Conservation (phyloP, 1,140 invertebrate genomes). For the Conopomorpha cramerella region DNA sequence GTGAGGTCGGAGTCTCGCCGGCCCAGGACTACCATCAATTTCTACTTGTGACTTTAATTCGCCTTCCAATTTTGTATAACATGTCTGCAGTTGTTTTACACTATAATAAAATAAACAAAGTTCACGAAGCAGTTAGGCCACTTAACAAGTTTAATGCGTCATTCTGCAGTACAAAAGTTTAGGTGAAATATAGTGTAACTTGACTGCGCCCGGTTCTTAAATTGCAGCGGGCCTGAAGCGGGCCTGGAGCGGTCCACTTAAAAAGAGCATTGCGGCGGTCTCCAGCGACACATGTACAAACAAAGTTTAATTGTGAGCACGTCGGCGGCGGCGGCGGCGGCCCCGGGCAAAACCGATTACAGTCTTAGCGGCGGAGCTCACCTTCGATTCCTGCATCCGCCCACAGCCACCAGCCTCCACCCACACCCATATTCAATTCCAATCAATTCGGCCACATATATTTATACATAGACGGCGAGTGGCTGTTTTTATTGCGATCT, state of each 20-base stretch:
- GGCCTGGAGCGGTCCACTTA: conserved; percentile 53
- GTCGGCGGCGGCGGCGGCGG: conserved; percentile 20
- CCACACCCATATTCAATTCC: conserved; percentile 48
- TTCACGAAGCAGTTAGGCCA: no score
- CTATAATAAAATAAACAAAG: no score
- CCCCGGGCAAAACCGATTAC: conserved; percentile 56
- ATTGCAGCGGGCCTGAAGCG: conserved; percentile 36
- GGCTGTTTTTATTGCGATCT: conserved; percentile 54
- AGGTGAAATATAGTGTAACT: conserved; percentile 35
- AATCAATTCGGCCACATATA: conserved; percentile 54
- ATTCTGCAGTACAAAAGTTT: no score
- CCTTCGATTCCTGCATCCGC: conserved; percentile 39
- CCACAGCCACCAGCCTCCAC: conserved; percentile 14
- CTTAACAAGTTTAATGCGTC: no score
- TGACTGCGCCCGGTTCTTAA: conserved; percentile 43
- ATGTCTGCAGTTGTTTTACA: no score
- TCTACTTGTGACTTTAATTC: conserved; percentile 41
- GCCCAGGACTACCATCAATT: conserved; percentile 14
- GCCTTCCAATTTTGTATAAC: no score
- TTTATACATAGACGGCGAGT: conserved; percentile 48
- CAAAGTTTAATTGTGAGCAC: conserved; percentile 58
- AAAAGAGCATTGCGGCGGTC: conserved; percentile 56
- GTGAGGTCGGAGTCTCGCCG: conserved; percentile 10
- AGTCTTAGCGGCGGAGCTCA: conserved; percentile 52
- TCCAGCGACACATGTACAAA: conserved; percentile 57